Conservation (phyloP, 2,888 invertebrate species). For the Rhabditophanes sp. region DNA sequence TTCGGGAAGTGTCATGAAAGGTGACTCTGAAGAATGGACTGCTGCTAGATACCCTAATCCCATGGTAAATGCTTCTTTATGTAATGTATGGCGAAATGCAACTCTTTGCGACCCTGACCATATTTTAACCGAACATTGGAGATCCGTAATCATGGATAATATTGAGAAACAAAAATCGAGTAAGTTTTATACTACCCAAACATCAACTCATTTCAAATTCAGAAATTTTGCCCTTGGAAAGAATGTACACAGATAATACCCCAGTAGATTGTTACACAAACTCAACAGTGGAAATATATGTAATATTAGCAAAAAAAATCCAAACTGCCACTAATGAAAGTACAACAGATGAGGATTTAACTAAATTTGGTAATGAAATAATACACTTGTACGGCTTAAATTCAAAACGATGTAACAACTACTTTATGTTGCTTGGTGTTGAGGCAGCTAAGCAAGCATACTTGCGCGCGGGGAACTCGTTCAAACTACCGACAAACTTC, state of each 20-base stretch:
- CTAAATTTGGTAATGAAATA: slow-evolving; percentile 32
- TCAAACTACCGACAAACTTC: slow-evolving; percentile 27
- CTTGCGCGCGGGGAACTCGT: slow-evolving; percentile 34
- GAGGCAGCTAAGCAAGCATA: slow-evolving; percentile 35
- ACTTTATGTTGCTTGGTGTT: slow-evolving; percentile 33
- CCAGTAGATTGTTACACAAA: slow-evolving; percentile 24
- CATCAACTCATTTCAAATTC: not conserved
- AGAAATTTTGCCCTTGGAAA: too few relatives aligned
- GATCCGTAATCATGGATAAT: slow-evolving; percentile 29
- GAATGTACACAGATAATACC: slow-evolving; percentile 32
- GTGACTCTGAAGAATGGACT: slow-evolving; percentile 41
- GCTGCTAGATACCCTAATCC: slow-evolving; percentile 34
- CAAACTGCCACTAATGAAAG: slow-evolving; percentile 31
- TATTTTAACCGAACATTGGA: slow-evolving; percentile 40
- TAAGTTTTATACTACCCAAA: slow-evolving; percentile 16
- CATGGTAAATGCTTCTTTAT: slow-evolving; percentile 20
- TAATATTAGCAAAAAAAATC: slow-evolving; percentile 38
- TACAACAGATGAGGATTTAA: slow-evolving; percentile 32
- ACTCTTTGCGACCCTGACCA: slow-evolving; percentile 42
- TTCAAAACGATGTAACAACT: slow-evolving; percentile 31
- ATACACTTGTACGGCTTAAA: slow-evolving; percentile 27
- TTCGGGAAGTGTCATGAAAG: slow-evolving; percentile 37
- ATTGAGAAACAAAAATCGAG: slow-evolving; percentile 25
- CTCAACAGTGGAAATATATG: slow-evolving; percentile 27
- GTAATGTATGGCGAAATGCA: slow-evolving; percentile 24